phyloP scores from a whole-genome alignment of 2,888 invertebrate genomes.

The Leucania comma region DNA sequence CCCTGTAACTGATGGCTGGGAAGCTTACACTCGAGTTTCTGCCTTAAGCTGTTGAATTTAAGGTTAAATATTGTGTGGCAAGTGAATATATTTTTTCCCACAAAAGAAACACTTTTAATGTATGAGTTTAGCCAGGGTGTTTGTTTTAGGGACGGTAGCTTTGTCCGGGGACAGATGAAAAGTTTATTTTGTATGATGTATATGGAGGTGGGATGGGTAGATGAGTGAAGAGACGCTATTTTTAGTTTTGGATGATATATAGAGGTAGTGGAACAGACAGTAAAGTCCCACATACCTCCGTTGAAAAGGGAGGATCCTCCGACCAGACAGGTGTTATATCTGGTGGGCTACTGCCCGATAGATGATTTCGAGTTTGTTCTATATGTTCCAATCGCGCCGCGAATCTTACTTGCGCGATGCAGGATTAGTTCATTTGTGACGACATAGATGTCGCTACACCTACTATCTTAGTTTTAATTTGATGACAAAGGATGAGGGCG shows the following conservation, averaged over 20 bases:
- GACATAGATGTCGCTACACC: no score
- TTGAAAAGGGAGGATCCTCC: no score
- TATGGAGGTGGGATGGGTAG: background rate
- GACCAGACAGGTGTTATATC: no score
- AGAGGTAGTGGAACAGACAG: no score
- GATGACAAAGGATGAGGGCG: background rate
- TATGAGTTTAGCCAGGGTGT: slow-evolving; percentile 56
- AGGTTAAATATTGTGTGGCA: slow-evolving; percentile 15
- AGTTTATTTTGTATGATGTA: slow-evolving; percentile 42
- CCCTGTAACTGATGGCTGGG: slow-evolving; percentile 58
- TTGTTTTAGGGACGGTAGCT: slow-evolving; percentile 57
- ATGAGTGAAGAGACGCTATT: slow-evolving; percentile 8
- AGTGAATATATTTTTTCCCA: slow-evolving; percentile 33
- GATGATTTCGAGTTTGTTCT: no score
- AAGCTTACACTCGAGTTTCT: background rate
- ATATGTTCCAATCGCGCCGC: no score
- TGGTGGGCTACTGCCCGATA: no score
- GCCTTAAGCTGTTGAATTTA: rapidly evolving
- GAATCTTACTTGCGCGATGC: no score
- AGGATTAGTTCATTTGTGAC: no score
- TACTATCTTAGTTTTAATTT: background rate
- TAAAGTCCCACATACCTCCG: no score
- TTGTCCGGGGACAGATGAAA: slow-evolving; percentile 45
- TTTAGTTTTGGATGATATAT: background rate
- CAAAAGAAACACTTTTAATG: slow-evolving; percentile 64